Evolutionary conservation across 2,113 vertebrate species (phyloP).

Genomic region (Myotis lucifugus): DNA sequence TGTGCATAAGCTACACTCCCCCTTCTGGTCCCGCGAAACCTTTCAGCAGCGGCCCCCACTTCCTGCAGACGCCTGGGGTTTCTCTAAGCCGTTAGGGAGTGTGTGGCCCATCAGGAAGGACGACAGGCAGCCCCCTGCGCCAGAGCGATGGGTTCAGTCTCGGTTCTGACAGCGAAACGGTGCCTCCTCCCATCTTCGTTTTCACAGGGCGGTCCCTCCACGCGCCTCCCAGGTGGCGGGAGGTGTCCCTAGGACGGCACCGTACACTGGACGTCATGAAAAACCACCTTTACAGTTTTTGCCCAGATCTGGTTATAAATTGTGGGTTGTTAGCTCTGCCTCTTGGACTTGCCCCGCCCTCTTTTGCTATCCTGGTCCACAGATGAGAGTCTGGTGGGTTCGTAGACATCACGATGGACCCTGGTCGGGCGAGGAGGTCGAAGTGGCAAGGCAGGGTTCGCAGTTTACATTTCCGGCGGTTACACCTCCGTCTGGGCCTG

Average conservation of each 20-base stretch:
- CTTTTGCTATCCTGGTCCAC: background rate
- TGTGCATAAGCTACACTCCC: background rate
- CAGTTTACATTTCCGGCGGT: background rate
- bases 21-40: background rate
- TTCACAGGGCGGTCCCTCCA: background rate
- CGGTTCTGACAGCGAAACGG: background rate
- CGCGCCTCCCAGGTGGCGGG: background rate
- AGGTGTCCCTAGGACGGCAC: background rate
- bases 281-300: constrained; percentile 7
- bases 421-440: background rate
- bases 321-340: background rate
- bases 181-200: background rate
- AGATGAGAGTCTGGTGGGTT: background rate
- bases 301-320: background rate
- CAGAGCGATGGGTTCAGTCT: background rate
- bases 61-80: background rate
- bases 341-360: background rate
- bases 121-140: background rate
- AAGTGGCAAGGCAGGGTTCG: background rate
- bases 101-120: background rate
- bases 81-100: background rate
- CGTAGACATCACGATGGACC: background rate
- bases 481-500: background rate
- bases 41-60: background rate
- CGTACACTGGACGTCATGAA: background rate